Evolutionary conservation across 1,140 invertebrate species (phyloP).

Genomic region (Ditylenchus dipsaci): DNA sequence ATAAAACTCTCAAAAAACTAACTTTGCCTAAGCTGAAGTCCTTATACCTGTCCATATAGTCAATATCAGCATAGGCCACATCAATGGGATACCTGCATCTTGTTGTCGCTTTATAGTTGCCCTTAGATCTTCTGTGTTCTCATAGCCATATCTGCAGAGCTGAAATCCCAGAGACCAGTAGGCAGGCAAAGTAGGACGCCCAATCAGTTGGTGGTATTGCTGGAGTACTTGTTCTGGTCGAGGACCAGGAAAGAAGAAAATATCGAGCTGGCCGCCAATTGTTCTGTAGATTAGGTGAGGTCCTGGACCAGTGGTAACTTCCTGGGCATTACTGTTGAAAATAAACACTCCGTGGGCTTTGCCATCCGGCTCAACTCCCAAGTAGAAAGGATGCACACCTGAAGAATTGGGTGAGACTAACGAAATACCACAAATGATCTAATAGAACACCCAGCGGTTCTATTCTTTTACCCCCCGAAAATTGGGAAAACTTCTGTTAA

Average conservation of each 20-base stretch:
- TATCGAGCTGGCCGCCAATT: slow-evolving; percentile 59
- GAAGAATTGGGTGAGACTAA: not conserved
- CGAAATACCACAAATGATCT: not conserved
- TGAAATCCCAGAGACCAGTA: slow-evolving; percentile 60
- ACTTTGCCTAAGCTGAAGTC: slow-evolving; percentile 70
- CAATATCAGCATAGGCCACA: slow-evolving; percentile 63
- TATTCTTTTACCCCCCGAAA: too few relatives aligned
- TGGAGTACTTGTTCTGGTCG: slow-evolving; percentile 61
- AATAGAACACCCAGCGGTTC: too few relatives aligned
- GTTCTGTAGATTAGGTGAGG: slow-evolving; percentile 53
- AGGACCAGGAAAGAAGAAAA: slow-evolving; percentile 62
- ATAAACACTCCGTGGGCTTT: slow-evolving; percentile 62
- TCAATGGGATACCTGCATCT: slow-evolving; percentile 57
- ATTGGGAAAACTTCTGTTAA: too few relatives aligned
- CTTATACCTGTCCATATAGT: slow-evolving; percentile 79
- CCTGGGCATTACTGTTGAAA: slow-evolving; percentile 62
- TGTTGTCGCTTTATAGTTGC: slow-evolving; percentile 56
- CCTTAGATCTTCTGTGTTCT: slow-evolving; percentile 67
- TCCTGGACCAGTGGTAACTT: slow-evolving; percentile 52
- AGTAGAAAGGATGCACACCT: slow-evolving; percentile 65
- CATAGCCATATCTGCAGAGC: slow-evolving; percentile 69
- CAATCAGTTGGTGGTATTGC: slow-evolving; percentile 62
- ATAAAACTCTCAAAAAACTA: too few relatives aligned
- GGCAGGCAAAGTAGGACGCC: slow-evolving; percentile 59
- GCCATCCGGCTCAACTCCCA: slow-evolving; percentile 62